Evolutionary conservation across 2,888 invertebrate species (phyloP).

Genomic region (Sphaerophoria taeniata): DNA sequence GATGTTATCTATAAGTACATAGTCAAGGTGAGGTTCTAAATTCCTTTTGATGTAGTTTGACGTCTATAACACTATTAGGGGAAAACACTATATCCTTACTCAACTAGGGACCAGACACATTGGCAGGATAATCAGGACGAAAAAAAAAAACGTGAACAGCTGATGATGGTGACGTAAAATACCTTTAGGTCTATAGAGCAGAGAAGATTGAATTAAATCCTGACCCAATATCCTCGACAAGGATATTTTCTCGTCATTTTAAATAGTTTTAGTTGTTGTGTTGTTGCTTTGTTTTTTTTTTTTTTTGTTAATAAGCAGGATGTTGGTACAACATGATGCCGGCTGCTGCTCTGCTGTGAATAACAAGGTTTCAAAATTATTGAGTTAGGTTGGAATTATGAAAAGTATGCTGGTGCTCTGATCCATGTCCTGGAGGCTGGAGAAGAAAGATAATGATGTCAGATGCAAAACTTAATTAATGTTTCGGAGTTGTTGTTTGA

Average conservation of each 20-base stretch:
- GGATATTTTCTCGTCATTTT: slow-evolving; percentile 6
- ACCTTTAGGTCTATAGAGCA: background rate
- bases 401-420: background rate
- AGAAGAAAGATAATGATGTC: slow-evolving; percentile 41
- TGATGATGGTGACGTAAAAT: slow-evolving; percentile 11
- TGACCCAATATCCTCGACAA: slow-evolving; percentile 25
- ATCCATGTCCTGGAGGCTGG: background rate
- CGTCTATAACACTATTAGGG: slow-evolving; percentile 26
- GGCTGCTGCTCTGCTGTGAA: slow-evolving; percentile 35
- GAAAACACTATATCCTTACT: background rate
- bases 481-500: background rate
- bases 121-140: slow-evolving; percentile 15
- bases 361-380: slow-evolving; percentile 58
- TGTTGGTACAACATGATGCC: slow-evolving; percentile 43
- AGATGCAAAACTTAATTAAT: slow-evolving; percentile 43
- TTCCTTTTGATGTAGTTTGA: slow-evolving; percentile 10
- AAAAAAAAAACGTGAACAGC: background rate
- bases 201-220: slow-evolving; percentile 68
- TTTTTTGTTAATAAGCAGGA: slow-evolving; percentile 40
- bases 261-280: background rate
- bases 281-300: background rate
- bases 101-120: slow-evolving; percentile 16
- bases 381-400: slow-evolving; percentile 43
- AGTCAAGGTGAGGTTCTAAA: background rate
- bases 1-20: background rate